phyloP scores from a whole-genome alignment of 2,113 vertebrate species.

The Phoxinus phoxinus region DNA sequence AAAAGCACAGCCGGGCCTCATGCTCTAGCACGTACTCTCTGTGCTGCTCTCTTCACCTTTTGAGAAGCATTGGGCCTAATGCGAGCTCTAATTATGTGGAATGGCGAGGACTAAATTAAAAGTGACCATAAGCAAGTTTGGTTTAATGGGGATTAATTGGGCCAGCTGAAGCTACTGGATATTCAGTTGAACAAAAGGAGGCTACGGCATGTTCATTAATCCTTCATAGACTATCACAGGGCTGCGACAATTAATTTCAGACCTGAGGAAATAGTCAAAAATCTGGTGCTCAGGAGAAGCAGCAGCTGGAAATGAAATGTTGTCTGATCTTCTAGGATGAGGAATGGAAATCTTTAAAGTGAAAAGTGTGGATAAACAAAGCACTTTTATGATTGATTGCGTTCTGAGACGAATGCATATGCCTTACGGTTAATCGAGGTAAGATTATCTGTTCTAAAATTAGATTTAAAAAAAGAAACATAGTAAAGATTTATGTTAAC shows the following conservation, averaged over 20 bases:
- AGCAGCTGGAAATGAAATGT: constrained; percentile 37
- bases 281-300: not conserved
- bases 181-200: constrained; percentile 52
- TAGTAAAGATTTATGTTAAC: not conserved
- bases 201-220: constrained; percentile 37
- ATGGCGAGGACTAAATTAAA: constrained; percentile 66
- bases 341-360: constrained; percentile 38
- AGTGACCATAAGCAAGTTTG: constrained; percentile 67
- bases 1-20: constrained; percentile 58
- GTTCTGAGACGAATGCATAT: not conserved
- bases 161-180: constrained; percentile 57
- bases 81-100: constrained; percentile 66
- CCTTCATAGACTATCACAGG: constrained; percentile 23
- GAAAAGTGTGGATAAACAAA: not conserved
- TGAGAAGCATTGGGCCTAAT: constrained; percentile 61
- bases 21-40: constrained; percentile 45
- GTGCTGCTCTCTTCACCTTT: constrained; percentile 53
- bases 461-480: not conserved
- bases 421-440: not conserved
- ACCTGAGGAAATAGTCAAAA: constrained; percentile 48
- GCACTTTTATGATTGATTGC: not conserved
- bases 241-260: constrained; percentile 52
- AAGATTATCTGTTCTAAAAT: not conserved
- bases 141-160: constrained; percentile 65
- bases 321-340: not conserved